Evolutionary conservation across 2,113 vertebrate species (phyloP), one percentile per base, ranked within the genome.

Genomic region (Mormoops blainvillei): DNA sequence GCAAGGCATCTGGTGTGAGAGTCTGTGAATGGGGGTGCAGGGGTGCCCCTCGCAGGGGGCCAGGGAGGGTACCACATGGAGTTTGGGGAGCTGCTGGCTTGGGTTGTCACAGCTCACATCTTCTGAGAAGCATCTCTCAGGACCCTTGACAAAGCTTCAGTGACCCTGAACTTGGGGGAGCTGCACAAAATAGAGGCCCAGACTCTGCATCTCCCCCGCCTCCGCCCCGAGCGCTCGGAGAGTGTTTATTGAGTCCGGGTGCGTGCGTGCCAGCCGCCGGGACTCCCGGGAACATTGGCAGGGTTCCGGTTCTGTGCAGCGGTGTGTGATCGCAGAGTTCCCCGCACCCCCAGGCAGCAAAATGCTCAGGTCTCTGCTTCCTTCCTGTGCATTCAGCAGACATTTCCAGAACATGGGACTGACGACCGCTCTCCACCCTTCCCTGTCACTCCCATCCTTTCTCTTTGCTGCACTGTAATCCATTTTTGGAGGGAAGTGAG

Each of bases 251-350:
- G 50, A 28, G 22, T 48, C 74, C 6, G 63, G 52, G 0, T 36
- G 85, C 0, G 0, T 10, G 38, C 0, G 13, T 20, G 43, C 36
- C 13, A 0, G 22, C 65, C 1, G 2, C 9, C 1, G 18, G 58
- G 18, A 7, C 91, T 19, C 7, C 50, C 2, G 36, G 87, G 84
- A 26, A 0, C 12, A 0, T 2, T 22, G 2, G 4, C 38, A 10
- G 50, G 48, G 20, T 45, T 5, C 6, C 0, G 5, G 7, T 22
- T 81, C 83, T 2, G 11, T 5, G 54, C 63, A 28, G 56, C 0
- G 0, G 13, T 3, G 4, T 43, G 20, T 19, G 68, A 28, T 22
- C 20, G 4, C 38, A 4, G 80, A 45, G 80, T 45, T 11, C 11
- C 9, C 15, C 24, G 1, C 19, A 7, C 26, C 14, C 15, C 15